Evolutionary conservation across 1,140 invertebrate genomes (phyloP), one percentile per base, ranked within the genome.

Genomic region (Saccostrea echinata): DNA sequence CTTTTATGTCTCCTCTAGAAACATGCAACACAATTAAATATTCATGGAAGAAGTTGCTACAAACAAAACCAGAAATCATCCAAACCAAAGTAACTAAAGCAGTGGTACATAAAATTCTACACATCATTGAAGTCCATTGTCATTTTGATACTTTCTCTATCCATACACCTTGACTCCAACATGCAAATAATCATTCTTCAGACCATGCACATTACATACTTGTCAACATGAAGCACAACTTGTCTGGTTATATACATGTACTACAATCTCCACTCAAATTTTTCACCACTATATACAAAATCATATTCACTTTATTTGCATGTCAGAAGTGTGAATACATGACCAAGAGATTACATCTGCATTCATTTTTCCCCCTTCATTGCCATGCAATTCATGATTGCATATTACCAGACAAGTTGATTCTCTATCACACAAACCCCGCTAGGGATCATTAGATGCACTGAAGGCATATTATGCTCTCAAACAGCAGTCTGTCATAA

Each of bases 351-450:
- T 30, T 1, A 16, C 8, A 24, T 76, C 2, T 33, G 27, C 64
- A 68, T 68, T 35, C 30, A 24, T 13, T 4, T 18, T 6, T 18
- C 24, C 30, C 9, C 16, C 12, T 13, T 33, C 11, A 30, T 71
- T 76, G 33, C 11, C 12, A 76, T 18, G 13, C 12, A 13, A 76
- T 76, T 30, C 30, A 76, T 43, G 43, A 43, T 43, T 4, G 43
- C 43, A 43, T 43, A 43, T 43, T 43, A 76, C 68, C 68, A 76
- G 68, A 76, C 68, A 76, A 76, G 68, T 76, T 76, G 16, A 12
- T 12, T 27, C 24, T 30, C 24, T 27, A 35, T 33, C 68, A 76
- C 68, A 76, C 68, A 76, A 30, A 76, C 24, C 27, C 27, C 9
- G 9, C 27, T 76, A 76, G 24, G 27, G 16, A 6, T 61, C 2